These are phyloP conservation scores for Ethmia dodecea DNA, from an alignment of 2,888 invertebrate species.

Conservation along the genomic window DNA sequence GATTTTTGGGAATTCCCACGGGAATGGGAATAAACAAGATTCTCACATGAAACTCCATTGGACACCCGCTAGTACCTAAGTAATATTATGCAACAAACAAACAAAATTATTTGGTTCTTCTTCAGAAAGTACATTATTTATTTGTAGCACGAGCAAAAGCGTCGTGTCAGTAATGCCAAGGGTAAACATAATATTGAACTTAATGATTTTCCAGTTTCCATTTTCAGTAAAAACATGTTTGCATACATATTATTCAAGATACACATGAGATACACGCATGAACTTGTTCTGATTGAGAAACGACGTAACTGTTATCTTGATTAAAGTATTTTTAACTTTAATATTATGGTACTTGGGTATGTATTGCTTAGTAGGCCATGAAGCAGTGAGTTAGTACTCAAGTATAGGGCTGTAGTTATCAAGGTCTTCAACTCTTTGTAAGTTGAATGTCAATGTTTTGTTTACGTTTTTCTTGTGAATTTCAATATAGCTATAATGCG, in stretches of 20 bases:
- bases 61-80: too few relatives aligned
- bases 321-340: slow-evolving; percentile 18
- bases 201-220: slow-evolving; percentile 69
- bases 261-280: slow-evolving; percentile 30
- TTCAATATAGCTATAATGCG: too few relatives aligned
- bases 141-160: not conserved
- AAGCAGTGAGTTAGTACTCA: slow-evolving; percentile 13
- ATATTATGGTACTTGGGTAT: slow-evolving; percentile 26
- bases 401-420: slow-evolving; percentile 47
- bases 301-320: slow-evolving; percentile 16
- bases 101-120: too few relatives aligned
- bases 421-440: slow-evolving; percentile 62
- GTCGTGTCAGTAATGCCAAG: slow-evolving; percentile 56
- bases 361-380: slow-evolving; percentile 14
- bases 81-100: too few relatives aligned
- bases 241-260: slow-evolving; percentile 30
- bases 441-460: slow-evolving; percentile 69
- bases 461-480: too few relatives aligned
- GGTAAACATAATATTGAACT: slow-evolving; percentile 36
- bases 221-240: slow-evolving; percentile 71
- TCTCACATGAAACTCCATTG: too few relatives aligned
- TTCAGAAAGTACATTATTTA: not conserved
- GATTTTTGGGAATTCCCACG: too few relatives aligned
- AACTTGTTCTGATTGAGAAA: slow-evolving; percentile 17
- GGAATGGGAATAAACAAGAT: too few relatives aligned